Percentiles rank a stretch among this genome's conserved stretches.
phyloP scores from a whole-genome alignment of 2,888 invertebrate species.

The Pristionchus maxplancki region DNA sequence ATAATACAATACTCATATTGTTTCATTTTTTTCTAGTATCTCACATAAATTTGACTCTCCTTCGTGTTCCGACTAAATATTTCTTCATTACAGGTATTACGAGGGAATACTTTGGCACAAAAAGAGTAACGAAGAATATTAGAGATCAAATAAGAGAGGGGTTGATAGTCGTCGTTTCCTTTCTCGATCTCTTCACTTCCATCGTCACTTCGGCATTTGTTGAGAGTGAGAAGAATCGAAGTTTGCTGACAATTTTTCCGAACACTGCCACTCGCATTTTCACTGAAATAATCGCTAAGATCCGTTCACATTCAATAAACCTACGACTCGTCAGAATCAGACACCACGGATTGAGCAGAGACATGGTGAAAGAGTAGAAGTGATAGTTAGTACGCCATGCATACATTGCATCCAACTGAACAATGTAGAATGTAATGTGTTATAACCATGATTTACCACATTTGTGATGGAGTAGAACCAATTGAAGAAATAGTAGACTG shows the following conservation, averaged over 20 bases:
- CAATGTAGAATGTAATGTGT: not conserved
- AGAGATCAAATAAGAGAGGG: constrained; percentile 1
- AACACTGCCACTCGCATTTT: constrained; percentile 12
- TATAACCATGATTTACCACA: not conserved
- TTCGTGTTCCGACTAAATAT: too few relatives aligned
- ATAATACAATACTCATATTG: too few relatives aligned
- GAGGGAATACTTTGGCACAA: too few relatives aligned
- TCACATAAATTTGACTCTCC: too few relatives aligned
- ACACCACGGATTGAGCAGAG: constrained; percentile 36
- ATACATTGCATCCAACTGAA: not conserved
- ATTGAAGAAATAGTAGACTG: constrained; percentile 41
- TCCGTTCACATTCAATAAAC: not conserved
- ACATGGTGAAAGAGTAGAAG: constrained; percentile 17
- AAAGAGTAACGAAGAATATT: too few relatives aligned
- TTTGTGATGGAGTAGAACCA: constrained; percentile 34
- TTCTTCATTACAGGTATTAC: too few relatives aligned
- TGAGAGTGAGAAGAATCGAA: not conserved
- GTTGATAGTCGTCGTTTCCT: constrained; percentile 7
- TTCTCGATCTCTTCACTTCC: constrained; percentile 16
- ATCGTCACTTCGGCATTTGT: not conserved
- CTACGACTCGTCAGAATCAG: constrained; percentile 4
- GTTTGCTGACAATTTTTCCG: constrained; percentile 18
- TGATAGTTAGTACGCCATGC: constrained; percentile 23
- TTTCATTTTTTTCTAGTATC: too few relatives aligned
- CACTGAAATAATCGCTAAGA: not conserved